These are phyloP conservation scores for Parazoanthus swiftii DNA, from an alignment of 92 coral and sea anemone genomes.

Conservation along the genomic window DNA sequence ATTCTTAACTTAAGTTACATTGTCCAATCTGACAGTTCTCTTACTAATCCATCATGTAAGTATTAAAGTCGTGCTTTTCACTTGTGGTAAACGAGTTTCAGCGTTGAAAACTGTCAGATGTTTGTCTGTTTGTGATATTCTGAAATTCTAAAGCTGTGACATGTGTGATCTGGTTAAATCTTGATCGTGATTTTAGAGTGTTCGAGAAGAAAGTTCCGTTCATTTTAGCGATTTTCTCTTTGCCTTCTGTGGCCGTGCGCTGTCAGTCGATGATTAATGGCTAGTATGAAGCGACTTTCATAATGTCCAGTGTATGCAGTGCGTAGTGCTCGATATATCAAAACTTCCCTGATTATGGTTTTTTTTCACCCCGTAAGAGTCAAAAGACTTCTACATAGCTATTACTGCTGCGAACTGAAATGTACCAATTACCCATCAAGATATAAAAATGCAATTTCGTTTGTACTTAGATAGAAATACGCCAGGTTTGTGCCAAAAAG, in stretches of 20 bases:
- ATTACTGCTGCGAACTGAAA: not conserved
- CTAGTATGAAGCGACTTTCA: not conserved
- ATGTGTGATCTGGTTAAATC: conserved; percentile 18
- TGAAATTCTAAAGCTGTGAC: not conserved
- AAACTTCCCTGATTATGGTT: not conserved
- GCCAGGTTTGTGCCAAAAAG: conserved; percentile 26
- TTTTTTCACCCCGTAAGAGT: not conserved
- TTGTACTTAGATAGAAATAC: conserved; percentile 18
- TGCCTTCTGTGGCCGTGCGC: not conserved
- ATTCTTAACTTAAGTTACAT: conserved; percentile 8
- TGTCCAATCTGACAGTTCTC: conserved; percentile 26
- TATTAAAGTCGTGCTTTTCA: conserved; percentile 7
- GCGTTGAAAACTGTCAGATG: conserved; percentile 18
- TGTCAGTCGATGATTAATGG: conserved; percentile 29
- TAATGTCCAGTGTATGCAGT: not conserved
- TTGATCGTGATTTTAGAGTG: conserved; percentile 11
- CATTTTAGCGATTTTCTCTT: not conserved
- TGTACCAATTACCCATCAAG: not conserved
- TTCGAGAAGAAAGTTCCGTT: conserved; percentile 21
- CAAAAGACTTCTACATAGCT: not conserved
- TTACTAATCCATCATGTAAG: conserved; percentile 41
- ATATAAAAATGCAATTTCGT: not conserved
- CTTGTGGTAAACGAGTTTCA: conserved; percentile 22
- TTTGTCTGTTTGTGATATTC: conserved; percentile 13
- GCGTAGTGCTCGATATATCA: not conserved